Evolutionary conservation across 1,140 invertebrate genomes (phyloP).

Genomic region (Saccostrea glomerata): DNA sequence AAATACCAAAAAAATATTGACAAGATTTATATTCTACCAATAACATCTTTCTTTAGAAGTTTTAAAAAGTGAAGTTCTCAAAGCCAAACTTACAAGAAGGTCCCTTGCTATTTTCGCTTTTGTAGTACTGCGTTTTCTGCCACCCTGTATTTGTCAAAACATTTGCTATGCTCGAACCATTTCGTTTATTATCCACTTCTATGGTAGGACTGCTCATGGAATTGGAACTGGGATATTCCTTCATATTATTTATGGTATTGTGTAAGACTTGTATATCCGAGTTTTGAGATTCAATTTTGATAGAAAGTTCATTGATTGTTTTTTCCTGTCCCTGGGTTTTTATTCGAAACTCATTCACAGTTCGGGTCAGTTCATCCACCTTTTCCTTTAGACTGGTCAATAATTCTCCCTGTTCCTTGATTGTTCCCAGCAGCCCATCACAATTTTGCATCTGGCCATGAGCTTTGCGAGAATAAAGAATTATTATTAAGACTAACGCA

Average conservation of each 20-base stretch:
- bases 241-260: neutral
- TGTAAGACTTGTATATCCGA: neutral
- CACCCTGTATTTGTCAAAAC: too few relatives aligned
- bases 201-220: too few relatives aligned
- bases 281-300: neutral
- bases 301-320: neutral
- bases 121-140: too few relatives aligned
- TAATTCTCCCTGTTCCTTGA: neutral
- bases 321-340: neutral
- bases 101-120: too few relatives aligned
- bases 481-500: neutral
- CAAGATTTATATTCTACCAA: too few relatives aligned
- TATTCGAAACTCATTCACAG: neutral
- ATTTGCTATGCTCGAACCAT: too few relatives aligned
- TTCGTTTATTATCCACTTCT: too few relatives aligned
- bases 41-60: too few relatives aligned
- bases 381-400: neutral
- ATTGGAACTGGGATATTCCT: neutral
- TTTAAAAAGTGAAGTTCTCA: too few relatives aligned
- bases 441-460: neutral
- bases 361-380: neutral
- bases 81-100: too few relatives aligned
- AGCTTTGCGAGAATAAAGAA: neutral
- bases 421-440: neutral
- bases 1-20: too few relatives aligned